phyloP scores from a whole-genome alignment of 35 echinoderm and acorn worm genomes.

The Ptychodera flava region DNA sequence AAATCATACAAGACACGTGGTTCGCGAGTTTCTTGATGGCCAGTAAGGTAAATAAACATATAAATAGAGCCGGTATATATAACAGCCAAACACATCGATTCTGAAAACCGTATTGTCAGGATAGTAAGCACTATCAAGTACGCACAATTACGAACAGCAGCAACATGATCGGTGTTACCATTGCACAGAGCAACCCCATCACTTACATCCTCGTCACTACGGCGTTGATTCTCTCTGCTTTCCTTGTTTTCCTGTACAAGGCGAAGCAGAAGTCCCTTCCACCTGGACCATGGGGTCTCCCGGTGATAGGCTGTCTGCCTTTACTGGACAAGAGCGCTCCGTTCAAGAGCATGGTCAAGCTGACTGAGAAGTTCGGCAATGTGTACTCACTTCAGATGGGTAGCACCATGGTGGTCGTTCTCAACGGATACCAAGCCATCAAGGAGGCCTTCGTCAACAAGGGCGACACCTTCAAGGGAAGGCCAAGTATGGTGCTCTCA shows the following conservation, averaged over 20 bases:
- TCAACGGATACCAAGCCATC: slow-evolving; percentile 54
- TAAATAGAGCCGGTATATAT: too few species aligned
- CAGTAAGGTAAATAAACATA: too few species aligned
- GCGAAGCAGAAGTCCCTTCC: slow-evolving; percentile 23
- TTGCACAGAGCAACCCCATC: too few species aligned
- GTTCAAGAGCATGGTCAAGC: slow-evolving; percentile 14
- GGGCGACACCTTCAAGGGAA: slow-evolving; percentile 38
- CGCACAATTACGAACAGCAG: too few species aligned
- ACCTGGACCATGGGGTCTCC: slow-evolving; percentile 56
- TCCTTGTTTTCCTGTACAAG: neutral
- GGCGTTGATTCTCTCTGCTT: neutral
- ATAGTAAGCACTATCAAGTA: too few species aligned
- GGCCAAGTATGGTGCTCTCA: slow-evolving; percentile 54
- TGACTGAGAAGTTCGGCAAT: slow-evolving; percentile 33
- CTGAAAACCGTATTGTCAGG: too few species aligned
- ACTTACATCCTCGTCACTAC: neutral
- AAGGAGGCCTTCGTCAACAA: slow-evolving; percentile 61
- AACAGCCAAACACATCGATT: too few species aligned
- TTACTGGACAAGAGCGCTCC: slow-evolving; percentile 41
- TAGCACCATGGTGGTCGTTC: slow-evolving; percentile 50
- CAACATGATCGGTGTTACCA: too few species aligned
- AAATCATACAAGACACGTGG: too few species aligned
- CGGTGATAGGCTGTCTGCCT: slow-evolving; percentile 59
- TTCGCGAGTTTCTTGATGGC: too few species aligned
- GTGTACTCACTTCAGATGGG: slow-evolving; percentile 64